phyloP scores from a whole-genome alignment of 2,888 invertebrate genomes.

The Drosophila robusta region DNA sequence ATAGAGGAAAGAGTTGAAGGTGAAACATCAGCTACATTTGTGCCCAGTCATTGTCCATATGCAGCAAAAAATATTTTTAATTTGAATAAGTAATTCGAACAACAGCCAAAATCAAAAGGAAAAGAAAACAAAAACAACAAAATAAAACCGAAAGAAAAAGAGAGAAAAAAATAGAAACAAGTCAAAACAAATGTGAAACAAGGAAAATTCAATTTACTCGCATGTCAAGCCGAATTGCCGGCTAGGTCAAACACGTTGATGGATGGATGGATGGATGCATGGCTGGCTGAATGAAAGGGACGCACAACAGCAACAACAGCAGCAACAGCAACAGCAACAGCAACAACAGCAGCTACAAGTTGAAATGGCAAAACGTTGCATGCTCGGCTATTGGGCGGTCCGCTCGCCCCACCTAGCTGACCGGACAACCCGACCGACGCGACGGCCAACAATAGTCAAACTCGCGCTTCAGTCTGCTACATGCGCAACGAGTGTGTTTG shows the following conservation, averaged over 20 bases:
- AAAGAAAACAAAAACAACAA: conserved; percentile 11
- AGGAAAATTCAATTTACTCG: conserved; percentile 82
- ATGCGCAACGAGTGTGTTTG: conserved; percentile 8
- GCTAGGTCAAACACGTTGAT: conserved; percentile 81
- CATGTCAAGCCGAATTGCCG: conserved; percentile 81
- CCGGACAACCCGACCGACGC: conserved; percentile 16
- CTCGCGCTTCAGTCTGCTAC: conserved; percentile 44
- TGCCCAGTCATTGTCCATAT: conserved; percentile 58
- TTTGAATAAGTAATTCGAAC: conserved; percentile 80
- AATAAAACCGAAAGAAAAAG: conserved; percentile 25
- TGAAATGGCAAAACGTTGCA: conserved; percentile 76
- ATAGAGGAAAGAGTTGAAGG: conserved; percentile 44
- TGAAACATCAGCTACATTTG: conserved; percentile 41
- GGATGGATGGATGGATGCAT: conserved; percentile 61
- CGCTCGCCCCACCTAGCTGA: conserved; percentile 36
- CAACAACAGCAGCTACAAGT: conserved; percentile 50
- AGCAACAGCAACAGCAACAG: conserved; percentile 12
- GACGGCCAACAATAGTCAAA: conserved; percentile 66
- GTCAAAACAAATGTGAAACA: conserved; percentile 77
- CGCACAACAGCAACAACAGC: conserved; percentile 32
- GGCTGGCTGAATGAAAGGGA: conserved; percentile 55
- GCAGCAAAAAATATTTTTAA: conserved; percentile 72
- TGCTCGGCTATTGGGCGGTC: conserved; percentile 68
- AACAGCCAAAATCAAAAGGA: conserved; percentile 65
- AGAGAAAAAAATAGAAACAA: conserved; percentile 57